These are phyloP conservation scores for Proteles cristata DNA, from an alignment of 2,113 vertebrate genomes.

Conservation along the genomic window DNA sequence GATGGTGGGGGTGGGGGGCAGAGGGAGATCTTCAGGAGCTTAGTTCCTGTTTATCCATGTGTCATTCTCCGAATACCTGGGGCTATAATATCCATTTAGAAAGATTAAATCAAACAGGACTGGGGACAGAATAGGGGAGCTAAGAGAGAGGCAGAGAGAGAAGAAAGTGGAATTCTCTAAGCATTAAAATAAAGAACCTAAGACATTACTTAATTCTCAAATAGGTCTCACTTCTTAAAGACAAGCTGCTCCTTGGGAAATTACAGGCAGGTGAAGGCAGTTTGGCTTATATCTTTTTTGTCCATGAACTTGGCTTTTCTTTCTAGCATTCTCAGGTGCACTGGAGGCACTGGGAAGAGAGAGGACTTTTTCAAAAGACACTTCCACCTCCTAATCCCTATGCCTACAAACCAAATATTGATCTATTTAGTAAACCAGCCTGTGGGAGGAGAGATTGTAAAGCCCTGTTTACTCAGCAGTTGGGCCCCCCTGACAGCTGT, in stretches of 20 bases:
- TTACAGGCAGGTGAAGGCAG: conserved; percentile 54
- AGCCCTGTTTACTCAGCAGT: conserved; percentile 81
- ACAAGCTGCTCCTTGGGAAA: conserved; percentile 51
- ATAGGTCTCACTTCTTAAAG: conserved; percentile 57
- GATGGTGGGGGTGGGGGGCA: neutral
- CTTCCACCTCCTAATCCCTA: conserved; percentile 82
- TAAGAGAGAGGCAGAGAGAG: neutral
- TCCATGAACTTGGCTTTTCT: conserved; percentile 71
- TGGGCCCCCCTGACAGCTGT: conserved; percentile 84
- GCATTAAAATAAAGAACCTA: conserved; percentile 57
- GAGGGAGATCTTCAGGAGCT: neutral
- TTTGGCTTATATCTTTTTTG: neutral
- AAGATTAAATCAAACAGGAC: conserved; percentile 57
- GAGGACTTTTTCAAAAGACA: conserved; percentile 79
- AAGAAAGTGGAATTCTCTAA: conserved; percentile 49
- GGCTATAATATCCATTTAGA: conserved; percentile 75
- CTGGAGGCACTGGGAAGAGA: conserved; percentile 68
- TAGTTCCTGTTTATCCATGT: conserved; percentile 66
- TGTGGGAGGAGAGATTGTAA: conserved; percentile 73
- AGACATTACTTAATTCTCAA: conserved; percentile 68
- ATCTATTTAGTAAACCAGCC: conserved; percentile 82
- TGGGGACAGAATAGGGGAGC: neutral
- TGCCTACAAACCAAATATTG: conserved; percentile 84
- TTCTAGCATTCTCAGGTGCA: conserved; percentile 81
- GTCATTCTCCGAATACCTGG: conserved; percentile 25